Percentiles rank a stretch among this genome's conserved stretches.
Evolutionary conservation across 2,888 invertebrate species (phyloP).

Genomic region (Pammene fasciana): DNA sequence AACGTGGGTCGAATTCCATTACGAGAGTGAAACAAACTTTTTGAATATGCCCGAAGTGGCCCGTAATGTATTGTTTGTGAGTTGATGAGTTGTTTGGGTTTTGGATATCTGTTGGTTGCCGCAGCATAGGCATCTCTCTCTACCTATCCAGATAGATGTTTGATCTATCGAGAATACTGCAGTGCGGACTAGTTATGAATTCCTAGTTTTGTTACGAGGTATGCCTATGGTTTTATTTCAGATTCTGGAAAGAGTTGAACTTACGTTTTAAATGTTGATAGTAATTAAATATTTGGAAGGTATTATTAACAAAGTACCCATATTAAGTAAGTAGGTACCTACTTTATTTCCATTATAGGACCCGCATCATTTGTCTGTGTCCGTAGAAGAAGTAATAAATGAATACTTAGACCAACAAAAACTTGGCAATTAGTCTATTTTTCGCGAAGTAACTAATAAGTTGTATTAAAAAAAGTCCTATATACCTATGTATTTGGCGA

Average conservation of each 20-base stretch:
- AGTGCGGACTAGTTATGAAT: constrained; percentile 27
- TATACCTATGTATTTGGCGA: too few relatives aligned
- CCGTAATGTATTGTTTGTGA: constrained; percentile 4
- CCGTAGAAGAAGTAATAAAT: too few relatives aligned
- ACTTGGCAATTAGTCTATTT: too few relatives aligned
- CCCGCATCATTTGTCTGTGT: too few relatives aligned
- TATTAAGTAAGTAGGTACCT: neutral
- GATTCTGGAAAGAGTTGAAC: neutral
- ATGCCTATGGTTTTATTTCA: neutral
- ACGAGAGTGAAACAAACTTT: constrained; percentile 24
- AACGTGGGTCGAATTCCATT: constrained; percentile 31
- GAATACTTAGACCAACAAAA: too few relatives aligned
- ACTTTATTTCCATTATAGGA: neutral
- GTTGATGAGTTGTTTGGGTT: constrained; percentile 12
- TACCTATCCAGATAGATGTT: neutral
- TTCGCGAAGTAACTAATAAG: too few relatives aligned
- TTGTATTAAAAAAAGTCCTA: too few relatives aligned
- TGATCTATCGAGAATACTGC: constrained; percentile 30
- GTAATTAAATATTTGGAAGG: too few relatives aligned
- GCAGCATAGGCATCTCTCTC: neutral
- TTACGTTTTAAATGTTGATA: neutral
- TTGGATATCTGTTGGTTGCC: constrained; percentile 1
- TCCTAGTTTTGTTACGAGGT: constrained; percentile 6
- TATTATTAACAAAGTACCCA: too few relatives aligned
- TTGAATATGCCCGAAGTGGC: constrained; percentile 16